A percentile compares a stretch with the other conserved stretches of the same genome.
phyloP scores from a whole-genome alignment of 2,113 vertebrate genomes.

The Psittacara wagleri region DNA sequence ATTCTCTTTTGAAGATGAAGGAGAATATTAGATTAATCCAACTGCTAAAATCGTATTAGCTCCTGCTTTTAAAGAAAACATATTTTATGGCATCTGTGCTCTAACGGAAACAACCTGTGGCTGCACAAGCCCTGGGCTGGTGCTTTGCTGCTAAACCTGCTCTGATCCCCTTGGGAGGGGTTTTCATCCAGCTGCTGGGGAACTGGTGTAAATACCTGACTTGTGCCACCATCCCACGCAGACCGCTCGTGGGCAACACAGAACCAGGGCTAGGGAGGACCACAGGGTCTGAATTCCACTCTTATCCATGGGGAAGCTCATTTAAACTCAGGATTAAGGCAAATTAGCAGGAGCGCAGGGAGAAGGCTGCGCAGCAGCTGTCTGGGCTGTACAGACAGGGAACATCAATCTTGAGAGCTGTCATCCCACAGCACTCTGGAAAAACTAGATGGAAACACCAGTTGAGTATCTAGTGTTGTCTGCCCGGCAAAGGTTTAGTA shows the following conservation, averaged over 20 bases:
- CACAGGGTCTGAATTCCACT: background rate
- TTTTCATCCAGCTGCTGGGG: background rate
- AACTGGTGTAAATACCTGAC: background rate
- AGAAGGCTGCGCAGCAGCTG: background rate
- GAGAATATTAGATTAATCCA: constrained; percentile 57
- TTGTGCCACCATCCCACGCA: background rate
- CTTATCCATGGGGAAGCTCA: background rate
- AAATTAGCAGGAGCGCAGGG: background rate
- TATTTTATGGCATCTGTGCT: background rate
- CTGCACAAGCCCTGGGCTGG: background rate
- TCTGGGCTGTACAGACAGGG: background rate
- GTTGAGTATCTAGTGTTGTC: background rate
- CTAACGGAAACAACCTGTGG: background rate
- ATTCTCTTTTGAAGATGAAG: constrained; percentile 47
- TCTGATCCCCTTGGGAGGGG: background rate
- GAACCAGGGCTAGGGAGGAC: rapidly evolving
- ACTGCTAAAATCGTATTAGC: constrained; percentile 42
- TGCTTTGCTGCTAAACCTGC: background rate
- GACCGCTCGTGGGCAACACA: background rate
- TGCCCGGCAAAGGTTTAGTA: background rate
- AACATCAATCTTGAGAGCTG: background rate
- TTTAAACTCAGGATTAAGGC: background rate
- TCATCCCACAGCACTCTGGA: background rate
- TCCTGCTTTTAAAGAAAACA: constrained; percentile 30
- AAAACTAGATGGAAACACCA: background rate